These are phyloP conservation scores for Sterrhoptilus dennistouni DNA, from an alignment of 2,113 vertebrate species.

Conservation along the genomic window DNA sequence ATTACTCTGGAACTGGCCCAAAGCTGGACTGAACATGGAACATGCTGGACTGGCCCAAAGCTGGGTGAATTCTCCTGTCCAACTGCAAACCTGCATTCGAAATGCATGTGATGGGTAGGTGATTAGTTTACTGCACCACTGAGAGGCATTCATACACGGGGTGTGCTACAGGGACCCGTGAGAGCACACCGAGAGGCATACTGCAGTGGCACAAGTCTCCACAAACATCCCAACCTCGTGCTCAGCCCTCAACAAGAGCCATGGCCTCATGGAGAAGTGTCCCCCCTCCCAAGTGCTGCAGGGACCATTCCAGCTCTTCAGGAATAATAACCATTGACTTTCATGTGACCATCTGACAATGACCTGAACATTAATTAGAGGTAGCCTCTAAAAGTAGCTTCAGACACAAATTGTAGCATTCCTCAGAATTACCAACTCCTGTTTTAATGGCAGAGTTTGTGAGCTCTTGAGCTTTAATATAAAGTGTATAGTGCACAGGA, in stretches of 20 bases:
- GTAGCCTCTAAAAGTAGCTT: not conserved
- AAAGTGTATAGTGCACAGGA: not conserved
- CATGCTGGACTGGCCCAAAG: not conserved
- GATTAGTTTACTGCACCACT: not conserved
- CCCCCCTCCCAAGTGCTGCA: fast-evolving
- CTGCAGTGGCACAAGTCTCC: not conserved
- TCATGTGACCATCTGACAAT: not conserved
- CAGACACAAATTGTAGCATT: not conserved
- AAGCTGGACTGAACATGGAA: not conserved
- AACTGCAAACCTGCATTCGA: not conserved
- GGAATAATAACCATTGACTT: not conserved
- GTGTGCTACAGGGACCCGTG: not conserved
- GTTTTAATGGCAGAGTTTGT: not conserved
- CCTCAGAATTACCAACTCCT: not conserved
- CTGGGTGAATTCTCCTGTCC: not conserved
- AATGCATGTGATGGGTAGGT: not conserved
- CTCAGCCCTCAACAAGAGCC: not conserved
- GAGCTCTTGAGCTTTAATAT: not conserved
- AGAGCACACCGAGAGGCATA: not conserved
- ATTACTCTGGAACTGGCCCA: not conserved
- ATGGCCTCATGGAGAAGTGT: fast-evolving
- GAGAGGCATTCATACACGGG: not conserved
- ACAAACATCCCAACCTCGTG: not conserved
- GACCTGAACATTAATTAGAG: not conserved
- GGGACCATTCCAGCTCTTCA: not conserved